Evolutionary conservation across 2,113 vertebrate genomes (phyloP).

Genomic region (Numida meleagris): DNA sequence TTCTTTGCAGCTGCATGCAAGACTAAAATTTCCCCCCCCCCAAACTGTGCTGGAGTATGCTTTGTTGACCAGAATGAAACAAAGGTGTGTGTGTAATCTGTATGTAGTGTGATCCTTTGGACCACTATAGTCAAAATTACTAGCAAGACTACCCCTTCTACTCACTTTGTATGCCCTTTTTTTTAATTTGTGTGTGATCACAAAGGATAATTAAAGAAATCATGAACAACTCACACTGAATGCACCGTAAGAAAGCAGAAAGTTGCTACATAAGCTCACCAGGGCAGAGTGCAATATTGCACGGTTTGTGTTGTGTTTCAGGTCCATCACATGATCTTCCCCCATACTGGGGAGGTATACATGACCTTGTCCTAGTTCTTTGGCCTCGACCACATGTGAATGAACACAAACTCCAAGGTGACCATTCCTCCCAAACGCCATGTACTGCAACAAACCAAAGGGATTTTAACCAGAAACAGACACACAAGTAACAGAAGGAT

Average conservation of each 20-base stretch:
- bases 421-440: slow-evolving; percentile 99
- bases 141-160: not conserved
- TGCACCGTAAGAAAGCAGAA: slow-evolving; percentile 21
- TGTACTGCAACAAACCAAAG: slow-evolving; percentile 95
- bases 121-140: not conserved
- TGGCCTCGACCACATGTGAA: slow-evolving; percentile 99
- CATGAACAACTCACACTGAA: not conserved
- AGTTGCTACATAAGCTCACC: slow-evolving; percentile 79
- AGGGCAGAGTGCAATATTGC: slow-evolving; percentile 99
- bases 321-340: slow-evolving; percentile 97
- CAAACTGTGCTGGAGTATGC: not conserved
- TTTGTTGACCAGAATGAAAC: not conserved
- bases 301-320: slow-evolving; percentile 98
- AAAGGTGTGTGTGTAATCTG: not conserved
- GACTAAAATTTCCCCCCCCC: not conserved
- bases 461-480: slow-evolving; percentile 78
- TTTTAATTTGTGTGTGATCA: not conserved
- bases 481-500: not conserved
- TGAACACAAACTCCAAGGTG: slow-evolving; percentile 99
- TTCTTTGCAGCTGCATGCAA: not conserved
- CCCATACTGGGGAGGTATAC: slow-evolving; percentile 95
- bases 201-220: not conserved
- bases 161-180: not conserved
- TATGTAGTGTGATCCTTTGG: not conserved
- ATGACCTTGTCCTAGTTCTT: slow-evolving; percentile 95